A percentile compares a stretch with the other conserved stretches of the same genome.
Evolutionary conservation across 2,888 invertebrate species (phyloP).

Genomic region (Epiblema foenella): DNA sequence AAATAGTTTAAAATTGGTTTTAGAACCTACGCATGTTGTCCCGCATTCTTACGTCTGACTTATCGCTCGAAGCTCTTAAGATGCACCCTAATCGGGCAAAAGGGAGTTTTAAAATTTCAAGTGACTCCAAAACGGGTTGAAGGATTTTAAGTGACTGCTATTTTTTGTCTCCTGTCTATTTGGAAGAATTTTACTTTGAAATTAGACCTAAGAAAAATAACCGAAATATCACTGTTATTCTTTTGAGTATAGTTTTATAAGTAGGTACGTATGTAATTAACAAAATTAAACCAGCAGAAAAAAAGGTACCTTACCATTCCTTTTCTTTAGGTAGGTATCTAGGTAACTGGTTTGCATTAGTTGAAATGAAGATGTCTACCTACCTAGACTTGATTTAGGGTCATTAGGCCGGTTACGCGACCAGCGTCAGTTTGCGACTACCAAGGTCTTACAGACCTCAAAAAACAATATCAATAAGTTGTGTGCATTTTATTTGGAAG

Average conservation of each 20-base stretch:
- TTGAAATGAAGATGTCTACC: too few species aligned
- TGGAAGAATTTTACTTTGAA: conserved; percentile 43
- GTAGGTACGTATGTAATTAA: too few species aligned
- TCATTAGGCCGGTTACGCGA: too few species aligned
- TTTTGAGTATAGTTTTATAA: not conserved
- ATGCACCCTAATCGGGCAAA: conserved; percentile 80
- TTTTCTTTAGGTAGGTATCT: too few species aligned
- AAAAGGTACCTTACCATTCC: too few species aligned
- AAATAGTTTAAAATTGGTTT: conserved; percentile 59
- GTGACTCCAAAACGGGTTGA: conserved; percentile 73
- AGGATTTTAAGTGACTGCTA: conserved; percentile 78
- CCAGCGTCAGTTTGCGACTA: too few species aligned
- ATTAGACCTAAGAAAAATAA: not conserved
- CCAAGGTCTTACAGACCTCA: too few species aligned
- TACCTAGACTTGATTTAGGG: too few species aligned
- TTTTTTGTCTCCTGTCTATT: conserved; percentile 62
- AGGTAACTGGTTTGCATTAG: too few species aligned
- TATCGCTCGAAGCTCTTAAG: conserved; percentile 82
- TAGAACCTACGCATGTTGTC: conserved; percentile 75
- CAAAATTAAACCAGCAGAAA: too few species aligned
- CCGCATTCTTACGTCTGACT: conserved; percentile 79
- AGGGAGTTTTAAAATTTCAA: conserved; percentile 76
- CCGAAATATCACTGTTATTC: not conserved
- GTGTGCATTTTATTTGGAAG: too few species aligned
- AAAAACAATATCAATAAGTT: too few species aligned